Evolutionary conservation across 2,797 vertebrate genomes (phyloP), one percentile per base, ranked within the genome.

Genomic region (Enteromius unitaeniatus): DNA sequence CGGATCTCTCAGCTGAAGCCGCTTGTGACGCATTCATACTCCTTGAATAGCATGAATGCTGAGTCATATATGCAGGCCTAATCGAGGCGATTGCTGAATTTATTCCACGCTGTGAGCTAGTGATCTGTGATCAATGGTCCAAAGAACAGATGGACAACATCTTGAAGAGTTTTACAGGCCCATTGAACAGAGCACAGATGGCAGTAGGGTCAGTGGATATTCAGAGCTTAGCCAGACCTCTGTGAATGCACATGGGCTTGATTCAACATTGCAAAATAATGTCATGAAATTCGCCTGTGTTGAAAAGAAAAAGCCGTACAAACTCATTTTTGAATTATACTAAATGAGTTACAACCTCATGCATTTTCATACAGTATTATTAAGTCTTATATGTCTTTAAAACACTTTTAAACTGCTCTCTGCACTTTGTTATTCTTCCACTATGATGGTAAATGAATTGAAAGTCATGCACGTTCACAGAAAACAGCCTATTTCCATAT

Each of bases 161-260:
- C 58, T 47, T 64, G 76, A 64, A 78, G 26, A 31, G 58, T 47
- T 62, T 64, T 64, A 64, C 23, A 64, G 58, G 58, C 5, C 55
- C 55, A 62, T 28, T 45, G 74, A 90, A 86, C 74, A 86, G 21
- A 84, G 82, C 88, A 87, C 87, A 75, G 51, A 55, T 0, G 51
- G 21, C 21, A 37, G 13, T 37, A 15, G 28, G 49, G 49, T 75
- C 73, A 75, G 31, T 55, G 51, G 49, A 75, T 55, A n/a, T 75
- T 55, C 11, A 0, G 49, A 75, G 49, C 28, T 75, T 55, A 37
- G 72, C 73, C 49, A 75, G 73, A 75, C 49, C 49, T 31, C 6
- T 31, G 14, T 17, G 62, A 28, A 64, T 64, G 62, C 62, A 64
- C 28, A 31, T 64, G 62, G 28, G 14, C 28, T 75, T 75, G 49